These are phyloP conservation scores for Melanotaenia parkinsoni DNA, from an alignment of 2,797 vertebrate species.

Conservation along the genomic window DNA sequence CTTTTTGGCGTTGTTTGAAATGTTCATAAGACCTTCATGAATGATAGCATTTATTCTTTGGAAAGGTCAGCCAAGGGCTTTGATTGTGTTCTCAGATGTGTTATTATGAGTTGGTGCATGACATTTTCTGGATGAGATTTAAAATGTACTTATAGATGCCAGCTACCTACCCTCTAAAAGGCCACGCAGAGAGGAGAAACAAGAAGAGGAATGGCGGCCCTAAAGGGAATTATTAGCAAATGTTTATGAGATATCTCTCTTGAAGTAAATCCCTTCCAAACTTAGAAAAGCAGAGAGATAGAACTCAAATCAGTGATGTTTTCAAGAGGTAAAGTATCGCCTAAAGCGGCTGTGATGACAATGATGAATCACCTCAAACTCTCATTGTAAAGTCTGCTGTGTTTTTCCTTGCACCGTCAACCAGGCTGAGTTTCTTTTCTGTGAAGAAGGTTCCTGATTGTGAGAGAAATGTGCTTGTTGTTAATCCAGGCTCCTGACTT, in stretches of 20 bases:
- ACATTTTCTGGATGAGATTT: slow-evolving; percentile 18
- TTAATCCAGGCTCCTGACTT: neutral
- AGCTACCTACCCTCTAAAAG: slow-evolving; percentile 6
- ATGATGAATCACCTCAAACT: slow-evolving; percentile 5
- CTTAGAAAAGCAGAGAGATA: neutral
- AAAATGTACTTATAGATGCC: neutral
- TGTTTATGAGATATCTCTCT: slow-evolving; percentile 15
- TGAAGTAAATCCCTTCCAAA: slow-evolving; percentile 3
- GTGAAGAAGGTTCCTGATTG: neutral
- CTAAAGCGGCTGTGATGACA: slow-evolving; percentile 36
- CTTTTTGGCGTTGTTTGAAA: slow-evolving; percentile 2
- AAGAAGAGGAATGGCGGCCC: neutral
- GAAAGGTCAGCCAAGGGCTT: slow-evolving; percentile 27
- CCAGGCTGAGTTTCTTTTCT: neutral
- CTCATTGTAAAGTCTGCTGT: slow-evolving; percentile 18
- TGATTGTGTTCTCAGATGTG: neutral
- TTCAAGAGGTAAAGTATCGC: slow-evolving; percentile 22
- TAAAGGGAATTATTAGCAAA: slow-evolving; percentile 11
- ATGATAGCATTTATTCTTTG: slow-evolving; percentile 7
- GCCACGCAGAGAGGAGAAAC: neutral
- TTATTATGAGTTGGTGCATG: slow-evolving; percentile 14
- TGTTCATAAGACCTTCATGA: neutral
- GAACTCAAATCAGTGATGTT: slow-evolving; percentile 33
- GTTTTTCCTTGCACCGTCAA: neutral
- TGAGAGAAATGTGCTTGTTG: neutral